Evolutionary conservation across 2,797 vertebrate genomes (phyloP).

Genomic region (Chelidonichthys spinosus): DNA sequence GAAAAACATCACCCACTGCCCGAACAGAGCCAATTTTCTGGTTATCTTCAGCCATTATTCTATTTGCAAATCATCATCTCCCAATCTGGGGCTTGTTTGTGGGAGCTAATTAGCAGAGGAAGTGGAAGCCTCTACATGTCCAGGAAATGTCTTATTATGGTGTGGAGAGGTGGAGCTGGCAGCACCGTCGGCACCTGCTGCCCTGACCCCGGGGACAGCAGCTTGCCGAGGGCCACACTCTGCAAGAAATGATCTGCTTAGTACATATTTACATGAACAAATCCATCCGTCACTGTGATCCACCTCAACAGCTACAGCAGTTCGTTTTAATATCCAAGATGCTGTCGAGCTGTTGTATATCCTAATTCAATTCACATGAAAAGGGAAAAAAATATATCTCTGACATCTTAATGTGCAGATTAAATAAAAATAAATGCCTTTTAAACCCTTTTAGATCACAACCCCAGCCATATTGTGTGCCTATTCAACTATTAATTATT

Average conservation of each 20-base stretch:
- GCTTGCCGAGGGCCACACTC: constrained; percentile 29
- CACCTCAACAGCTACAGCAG: neutral
- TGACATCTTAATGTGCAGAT: too few relatives aligned
- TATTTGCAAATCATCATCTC: constrained; percentile 65
- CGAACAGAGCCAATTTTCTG: constrained; percentile 29
- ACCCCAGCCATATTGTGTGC: too few relatives aligned
- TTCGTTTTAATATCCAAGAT: neutral
- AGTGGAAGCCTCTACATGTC: constrained; percentile 59
- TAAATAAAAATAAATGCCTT: too few relatives aligned
- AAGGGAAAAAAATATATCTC: too few relatives aligned
- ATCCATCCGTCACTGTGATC: neutral
- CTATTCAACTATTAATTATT: too few relatives aligned
- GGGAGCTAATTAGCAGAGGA: constrained; percentile 69
- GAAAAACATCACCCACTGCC: neutral
- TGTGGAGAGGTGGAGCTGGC: constrained; percentile 70
- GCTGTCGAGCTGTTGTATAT: neutral
- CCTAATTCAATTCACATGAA: too few relatives aligned
- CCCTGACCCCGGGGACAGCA: constrained; percentile 46
- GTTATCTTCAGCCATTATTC: constrained; percentile 55
- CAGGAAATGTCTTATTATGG: constrained; percentile 66
- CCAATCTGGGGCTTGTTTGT: constrained; percentile 67
- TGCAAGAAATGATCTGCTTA: constrained; percentile 40
- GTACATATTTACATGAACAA: neutral
- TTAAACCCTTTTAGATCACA: too few relatives aligned
- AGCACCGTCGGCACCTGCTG: constrained; percentile 64